phyloP scores from a whole-genome alignment of 1,140 invertebrate species.

The Drosophila albomicans region DNA sequence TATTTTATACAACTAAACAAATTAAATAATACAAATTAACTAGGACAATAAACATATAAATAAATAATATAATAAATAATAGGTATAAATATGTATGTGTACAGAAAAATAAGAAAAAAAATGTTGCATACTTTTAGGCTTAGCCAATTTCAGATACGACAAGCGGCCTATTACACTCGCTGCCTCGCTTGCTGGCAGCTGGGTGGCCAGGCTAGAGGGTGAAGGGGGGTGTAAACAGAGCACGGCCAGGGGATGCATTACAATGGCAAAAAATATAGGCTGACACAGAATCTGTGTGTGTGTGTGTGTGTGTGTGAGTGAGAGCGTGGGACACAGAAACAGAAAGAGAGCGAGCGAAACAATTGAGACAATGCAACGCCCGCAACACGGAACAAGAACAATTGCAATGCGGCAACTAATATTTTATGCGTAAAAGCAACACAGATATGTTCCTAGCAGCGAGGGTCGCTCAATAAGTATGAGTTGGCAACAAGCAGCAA shows the following conservation, averaged over 20 bases:
- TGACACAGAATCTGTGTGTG: slow-evolving; percentile 19
- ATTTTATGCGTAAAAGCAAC: slow-evolving; percentile 77
- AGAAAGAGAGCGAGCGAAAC: slow-evolving; percentile 4
- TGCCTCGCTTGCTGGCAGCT: slow-evolving; percentile 32
- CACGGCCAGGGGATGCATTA: slow-evolving; percentile 38
- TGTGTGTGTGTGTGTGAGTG: not conserved
- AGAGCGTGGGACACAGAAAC: not conserved
- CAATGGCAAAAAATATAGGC: slow-evolving; percentile 70
- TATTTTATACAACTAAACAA: no score
- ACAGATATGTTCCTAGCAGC: slow-evolving; percentile 35
- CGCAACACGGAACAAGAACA: slow-evolving; percentile 69
- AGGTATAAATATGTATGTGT: no score
- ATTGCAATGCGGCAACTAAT: slow-evolving; percentile 80
- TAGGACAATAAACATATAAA: no score
- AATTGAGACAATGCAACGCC: slow-evolving; percentile 74
- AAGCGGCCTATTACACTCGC: no score
- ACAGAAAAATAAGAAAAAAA: no score
- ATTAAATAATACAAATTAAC: no score
- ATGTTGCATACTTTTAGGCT: no score
- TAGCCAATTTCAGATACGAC: no score
- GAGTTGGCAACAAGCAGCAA: not conserved
- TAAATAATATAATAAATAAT: no score
- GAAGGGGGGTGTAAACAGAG: not conserved
- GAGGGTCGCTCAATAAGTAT: slow-evolving; percentile 23
- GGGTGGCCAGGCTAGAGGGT: slow-evolving; percentile 2